phyloP scores from a whole-genome alignment of 2,113 vertebrate species.

The Lipotes vexillifer region DNA sequence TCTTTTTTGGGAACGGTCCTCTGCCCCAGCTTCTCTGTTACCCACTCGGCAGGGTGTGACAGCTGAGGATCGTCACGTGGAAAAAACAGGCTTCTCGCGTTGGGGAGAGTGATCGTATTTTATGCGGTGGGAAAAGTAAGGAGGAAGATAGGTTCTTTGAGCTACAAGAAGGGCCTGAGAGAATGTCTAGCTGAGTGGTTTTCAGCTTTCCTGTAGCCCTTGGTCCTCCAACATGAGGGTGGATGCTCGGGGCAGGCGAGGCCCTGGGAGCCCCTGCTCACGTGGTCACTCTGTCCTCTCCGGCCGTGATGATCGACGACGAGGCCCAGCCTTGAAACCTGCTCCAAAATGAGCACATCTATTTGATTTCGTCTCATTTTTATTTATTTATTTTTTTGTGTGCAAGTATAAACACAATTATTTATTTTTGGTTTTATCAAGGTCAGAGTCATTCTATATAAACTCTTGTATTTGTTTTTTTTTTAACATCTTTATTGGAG shows the following conservation, averaged over 20 bases:
- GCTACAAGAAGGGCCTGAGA: not conserved
- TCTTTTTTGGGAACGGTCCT: not conserved
- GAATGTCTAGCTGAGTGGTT: not conserved
- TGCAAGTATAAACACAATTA: not conserved
- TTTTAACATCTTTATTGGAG: too few relatives aligned
- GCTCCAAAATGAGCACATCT: not conserved
- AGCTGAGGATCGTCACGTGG: not conserved
- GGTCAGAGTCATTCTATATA: not conserved
- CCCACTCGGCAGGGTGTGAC: not conserved
- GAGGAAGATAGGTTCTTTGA: not conserved
- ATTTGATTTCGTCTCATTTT: not conserved
- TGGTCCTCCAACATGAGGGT: not conserved
- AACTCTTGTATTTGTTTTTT: not conserved
- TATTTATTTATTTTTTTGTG: too few relatives aligned
- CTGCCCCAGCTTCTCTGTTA: too few relatives aligned
- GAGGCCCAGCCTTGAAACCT: too few relatives aligned
- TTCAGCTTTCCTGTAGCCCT: not conserved
- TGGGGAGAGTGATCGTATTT: not conserved
- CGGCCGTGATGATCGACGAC: accelerated
- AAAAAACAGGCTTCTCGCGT: not conserved
- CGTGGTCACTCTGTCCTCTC: accelerated
- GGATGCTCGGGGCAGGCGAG: accelerated
- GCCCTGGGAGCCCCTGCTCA: too few relatives aligned
- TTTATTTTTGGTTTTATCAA: not conserved
- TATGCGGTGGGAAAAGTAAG: not conserved